Base-by-base conservation (phyloP, 2,888 invertebrate species). In the Drosophila suboccidentalis region DNA sequence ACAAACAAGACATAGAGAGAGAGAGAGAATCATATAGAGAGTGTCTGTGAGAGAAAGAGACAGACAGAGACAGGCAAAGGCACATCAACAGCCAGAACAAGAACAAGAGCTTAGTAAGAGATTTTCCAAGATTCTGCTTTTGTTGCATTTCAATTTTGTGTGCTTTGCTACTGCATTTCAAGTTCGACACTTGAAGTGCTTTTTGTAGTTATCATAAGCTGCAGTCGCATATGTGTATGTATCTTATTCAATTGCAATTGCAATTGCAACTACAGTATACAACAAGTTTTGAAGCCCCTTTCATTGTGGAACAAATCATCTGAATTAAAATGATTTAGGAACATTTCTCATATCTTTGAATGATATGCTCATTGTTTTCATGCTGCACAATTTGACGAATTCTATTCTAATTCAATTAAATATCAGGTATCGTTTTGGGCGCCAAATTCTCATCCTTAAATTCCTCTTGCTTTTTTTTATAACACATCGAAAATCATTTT, bases 141-240 rank as follows among this genome's bases (percentile, higher is more conserved):
- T 62, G 39, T 59, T 41, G n/a, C 51, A 59, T 76, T 65, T 76
- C 61, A 76, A 60, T 72, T 79, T 71, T 29, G 32, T 50, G 22
- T 55, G 29, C 44, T 67, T 50, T 66, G 36, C 50, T 54, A 55
- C 61, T 60, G 55, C 70, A 70, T 63, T 63, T 61, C 63, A 67
- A 59, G 60, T 67, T 79, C 61, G 76, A 57, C 67, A 65, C 71
- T 57, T 67, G 64, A 75, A 66, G 55, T 22, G 62, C 65, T 50
- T 63, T 57, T 62, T 60, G 15, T 54, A 65, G 50, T 50, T 72
- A 55, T 67, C 34, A 61, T 71, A 55, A 63, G 44, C 54, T 53
- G 11, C 39, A 54, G 11, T 51, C 70, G 17, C 15, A 17, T 26
- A 10, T 29, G 54, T 19, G 41, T 17, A 10, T 8, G 26, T 15